Percentiles rank a stretch among this genome's conserved stretches.
phyloP scores from a whole-genome alignment of 2,888 invertebrate genomes.

The Hypena proboscidalis region DNA sequence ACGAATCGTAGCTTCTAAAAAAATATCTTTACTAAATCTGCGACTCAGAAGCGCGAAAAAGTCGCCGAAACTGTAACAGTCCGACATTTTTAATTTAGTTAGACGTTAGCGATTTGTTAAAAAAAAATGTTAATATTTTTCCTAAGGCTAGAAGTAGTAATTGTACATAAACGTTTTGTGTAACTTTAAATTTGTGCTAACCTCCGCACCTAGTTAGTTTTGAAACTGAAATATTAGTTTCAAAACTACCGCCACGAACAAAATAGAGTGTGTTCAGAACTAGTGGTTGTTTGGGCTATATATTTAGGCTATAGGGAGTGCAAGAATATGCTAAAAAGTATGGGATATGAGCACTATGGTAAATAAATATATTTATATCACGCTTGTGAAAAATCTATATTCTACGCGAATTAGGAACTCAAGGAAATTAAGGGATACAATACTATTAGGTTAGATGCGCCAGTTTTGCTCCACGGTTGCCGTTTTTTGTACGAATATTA shows the following conservation, averaged over 20 bases:
- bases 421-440: background rate
- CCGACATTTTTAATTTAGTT: conserved; percentile 30
- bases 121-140: conserved; percentile 40
- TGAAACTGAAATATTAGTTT: conserved; percentile 27
- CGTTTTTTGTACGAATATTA: conserved; percentile 1
- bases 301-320: background rate
- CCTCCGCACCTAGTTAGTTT: conserved; percentile 49
- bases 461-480: background rate
- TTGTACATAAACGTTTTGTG: conserved; percentile 41
- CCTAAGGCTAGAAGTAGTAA: conserved; percentile 35
- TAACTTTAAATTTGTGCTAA: conserved; percentile 41
- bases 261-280: conserved; percentile 39
- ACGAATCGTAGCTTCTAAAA: too few relatives aligned
- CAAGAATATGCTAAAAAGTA: background rate
- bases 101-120: conserved; percentile 40
- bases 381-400: background rate
- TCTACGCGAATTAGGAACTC: background rate
- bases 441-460: background rate
- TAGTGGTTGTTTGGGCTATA: conserved; percentile 5
- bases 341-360: conserved; percentile 3
- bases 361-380: conserved; percentile 3
- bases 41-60: conserved; percentile 24
- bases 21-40: background rate
- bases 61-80: conserved; percentile 28
- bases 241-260: conserved; percentile 40